These are phyloP conservation scores for Parotocinclus haroldoi DNA, from an alignment of 2,797 vertebrate species.

Conservation along the genomic window DNA sequence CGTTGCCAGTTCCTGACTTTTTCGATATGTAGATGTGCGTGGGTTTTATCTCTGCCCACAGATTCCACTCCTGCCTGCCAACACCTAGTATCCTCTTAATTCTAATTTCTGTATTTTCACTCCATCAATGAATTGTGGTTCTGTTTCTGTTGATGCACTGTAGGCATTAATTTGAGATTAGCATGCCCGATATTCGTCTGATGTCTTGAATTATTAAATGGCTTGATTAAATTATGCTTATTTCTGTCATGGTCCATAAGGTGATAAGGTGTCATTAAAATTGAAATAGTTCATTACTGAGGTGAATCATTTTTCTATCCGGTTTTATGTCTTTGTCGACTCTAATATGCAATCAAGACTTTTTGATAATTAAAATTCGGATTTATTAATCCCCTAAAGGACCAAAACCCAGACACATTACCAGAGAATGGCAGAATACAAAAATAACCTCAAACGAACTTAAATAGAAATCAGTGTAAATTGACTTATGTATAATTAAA, in stretches of 20 bases:
- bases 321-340: too few species aligned
- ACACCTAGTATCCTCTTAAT: constrained; percentile 25
- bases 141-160: constrained; percentile 23
- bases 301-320: too few species aligned
- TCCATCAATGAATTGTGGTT: constrained; percentile 18
- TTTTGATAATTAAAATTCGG: too few species aligned
- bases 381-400: too few species aligned
- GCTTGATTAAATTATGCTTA: not conserved
- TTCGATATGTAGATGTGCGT: constrained; percentile 39
- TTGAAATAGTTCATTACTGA: too few species aligned
- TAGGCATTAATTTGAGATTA: constrained; percentile 5
- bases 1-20: constrained; percentile 24
- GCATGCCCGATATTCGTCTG: not conserved
- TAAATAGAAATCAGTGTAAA: too few species aligned
- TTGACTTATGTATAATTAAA: too few species aligned
- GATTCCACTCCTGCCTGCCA: constrained; percentile 30
- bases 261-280: too few species aligned
- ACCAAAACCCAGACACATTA: too few species aligned
- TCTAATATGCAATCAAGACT: too few species aligned
- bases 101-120: constrained; percentile 27
- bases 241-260: constrained; percentile 4
- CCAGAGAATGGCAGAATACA: too few species aligned
- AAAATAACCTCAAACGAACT: too few species aligned
- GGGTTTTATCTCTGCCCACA: constrained; percentile 38
- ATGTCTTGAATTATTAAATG: not conserved